Evolutionary conservation across 1,140 invertebrate genomes (phyloP).

Genomic region (Luehdorfia chinensis): DNA sequence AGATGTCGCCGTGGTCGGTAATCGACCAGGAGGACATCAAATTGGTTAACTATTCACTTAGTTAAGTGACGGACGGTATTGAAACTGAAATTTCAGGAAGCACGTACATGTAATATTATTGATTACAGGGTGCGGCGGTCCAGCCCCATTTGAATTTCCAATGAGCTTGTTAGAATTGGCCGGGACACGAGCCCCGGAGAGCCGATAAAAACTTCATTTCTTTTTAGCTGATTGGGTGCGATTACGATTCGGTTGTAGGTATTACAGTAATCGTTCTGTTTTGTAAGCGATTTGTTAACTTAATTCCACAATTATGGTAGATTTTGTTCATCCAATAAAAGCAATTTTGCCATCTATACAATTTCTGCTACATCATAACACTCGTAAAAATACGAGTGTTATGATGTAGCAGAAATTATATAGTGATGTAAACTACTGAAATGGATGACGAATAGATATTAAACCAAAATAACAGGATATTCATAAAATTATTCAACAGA

Average conservation of each 20-base stretch:
- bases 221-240: slow-evolving; percentile 53
- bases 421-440: too few relatives aligned
- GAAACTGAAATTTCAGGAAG: slow-evolving; percentile 50
- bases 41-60: slow-evolving; percentile 17
- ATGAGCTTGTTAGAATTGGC: slow-evolving; percentile 70
- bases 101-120: slow-evolving; percentile 75
- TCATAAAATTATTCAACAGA: too few relatives aligned
- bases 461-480: too few relatives aligned
- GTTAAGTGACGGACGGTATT: slow-evolving; percentile 17
- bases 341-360: neutral
- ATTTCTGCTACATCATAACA: too few relatives aligned
- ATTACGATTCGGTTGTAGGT: slow-evolving; percentile 34
- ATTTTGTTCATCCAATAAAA: neutral
- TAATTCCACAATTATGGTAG: slow-evolving; percentile 27
- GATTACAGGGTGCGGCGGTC: slow-evolving; percentile 65
- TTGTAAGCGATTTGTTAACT: slow-evolving; percentile 46
- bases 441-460: too few relatives aligned
- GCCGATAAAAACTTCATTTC: slow-evolving; percentile 62
- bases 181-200: slow-evolving; percentile 46
- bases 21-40: too few relatives aligned
- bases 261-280: slow-evolving; percentile 47
- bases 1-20: too few relatives aligned
- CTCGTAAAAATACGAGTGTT: too few relatives aligned
- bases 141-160: slow-evolving; percentile 71
- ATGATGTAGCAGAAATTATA: too few relatives aligned